phyloP scores from a whole-genome alignment of 92 coral and sea anemone species.

The Actinostola sp. region DNA sequence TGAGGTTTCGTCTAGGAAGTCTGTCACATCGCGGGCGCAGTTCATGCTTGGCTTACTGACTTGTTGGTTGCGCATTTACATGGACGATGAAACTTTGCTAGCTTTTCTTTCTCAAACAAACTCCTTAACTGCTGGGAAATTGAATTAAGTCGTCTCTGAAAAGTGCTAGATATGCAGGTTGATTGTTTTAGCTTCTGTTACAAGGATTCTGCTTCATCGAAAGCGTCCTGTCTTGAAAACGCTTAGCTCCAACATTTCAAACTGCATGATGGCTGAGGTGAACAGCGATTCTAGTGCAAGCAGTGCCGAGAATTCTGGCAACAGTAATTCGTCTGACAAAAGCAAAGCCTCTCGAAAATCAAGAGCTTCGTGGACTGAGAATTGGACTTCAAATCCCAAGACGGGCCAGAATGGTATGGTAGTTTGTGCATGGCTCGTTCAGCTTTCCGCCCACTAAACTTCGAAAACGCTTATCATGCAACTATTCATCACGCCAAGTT shows the following conservation, averaged over 20 bases:
- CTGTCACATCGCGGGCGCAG: constrained; percentile 48
- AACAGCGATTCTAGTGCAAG: constrained; percentile 33
- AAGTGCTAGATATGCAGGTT: constrained; percentile 16
- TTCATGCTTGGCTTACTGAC: no score
- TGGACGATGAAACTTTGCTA: background rate
- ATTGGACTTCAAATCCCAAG: constrained; percentile 24
- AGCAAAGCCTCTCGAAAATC: constrained; percentile 25
- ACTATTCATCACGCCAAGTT: background rate
- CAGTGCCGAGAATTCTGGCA: constrained; percentile 37
- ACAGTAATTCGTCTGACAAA: constrained; percentile 19
- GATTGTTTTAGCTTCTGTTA: constrained; percentile 1
- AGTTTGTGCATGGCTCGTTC: constrained; percentile 26
- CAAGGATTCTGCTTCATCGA: constrained; percentile 4
- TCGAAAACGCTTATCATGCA: constrained; percentile 15
- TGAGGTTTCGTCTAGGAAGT: constrained; percentile 26
- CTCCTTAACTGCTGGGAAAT: background rate
- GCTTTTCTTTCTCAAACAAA: background rate
- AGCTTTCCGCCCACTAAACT: constrained; percentile 47
- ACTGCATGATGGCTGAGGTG: constrained; percentile 39
- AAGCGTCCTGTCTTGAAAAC: background rate
- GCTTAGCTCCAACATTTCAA: background rate
- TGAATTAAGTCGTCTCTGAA: background rate
- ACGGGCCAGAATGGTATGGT: constrained; percentile 12
- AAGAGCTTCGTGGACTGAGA: constrained; percentile 26
- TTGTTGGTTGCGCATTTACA: constrained; percentile 20